Evolutionary conservation across 2,113 vertebrate genomes (phyloP).

Genomic region (Pelvicachromis taeniatus): DNA sequence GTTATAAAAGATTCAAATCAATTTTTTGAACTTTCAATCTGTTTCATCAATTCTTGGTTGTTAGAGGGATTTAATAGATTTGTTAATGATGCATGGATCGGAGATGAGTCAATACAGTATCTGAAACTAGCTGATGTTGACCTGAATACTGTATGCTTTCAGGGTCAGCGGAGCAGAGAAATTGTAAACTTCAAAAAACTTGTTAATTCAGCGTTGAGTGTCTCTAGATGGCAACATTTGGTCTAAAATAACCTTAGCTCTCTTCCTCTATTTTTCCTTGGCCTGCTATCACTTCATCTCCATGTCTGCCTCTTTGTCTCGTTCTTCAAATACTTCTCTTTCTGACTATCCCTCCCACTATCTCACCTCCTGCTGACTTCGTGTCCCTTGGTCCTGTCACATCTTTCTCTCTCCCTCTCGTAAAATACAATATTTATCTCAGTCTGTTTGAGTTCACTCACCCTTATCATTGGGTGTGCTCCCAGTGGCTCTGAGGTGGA

Average conservation of each 20-base stretch:
- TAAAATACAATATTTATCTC: constrained; percentile 69
- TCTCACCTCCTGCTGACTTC: constrained; percentile 29
- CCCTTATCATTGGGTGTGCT: constrained; percentile 64
- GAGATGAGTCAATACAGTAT: constrained; percentile 24
- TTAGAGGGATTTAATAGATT: constrained; percentile 25
- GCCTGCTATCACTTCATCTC: neutral
- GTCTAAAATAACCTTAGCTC: constrained; percentile 6
- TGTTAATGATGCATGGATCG: constrained; percentile 43
- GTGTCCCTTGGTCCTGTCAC: constrained; percentile 14
- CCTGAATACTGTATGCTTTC: constrained; percentile 15
- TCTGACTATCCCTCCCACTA: constrained; percentile 6
- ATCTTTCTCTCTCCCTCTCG: constrained; percentile 41
- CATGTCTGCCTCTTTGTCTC: neutral
- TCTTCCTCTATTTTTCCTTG: neutral
- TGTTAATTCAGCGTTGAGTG: neutral
- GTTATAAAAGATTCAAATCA: constrained; percentile 35
- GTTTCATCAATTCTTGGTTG: constrained; percentile 23
- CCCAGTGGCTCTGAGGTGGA: constrained; percentile 59
- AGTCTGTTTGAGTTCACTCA: constrained; percentile 67
- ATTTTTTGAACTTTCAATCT: constrained; percentile 21
- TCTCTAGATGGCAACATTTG: constrained; percentile 33
- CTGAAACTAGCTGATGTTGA: constrained; percentile 11
- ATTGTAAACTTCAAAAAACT: constrained; percentile 1
- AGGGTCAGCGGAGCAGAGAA: constrained; percentile 10
- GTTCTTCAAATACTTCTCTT: constrained; percentile 15